Base-by-base conservation (phyloP, 2,888 invertebrate species). In the Aspidiotus rigidus region DNA sequence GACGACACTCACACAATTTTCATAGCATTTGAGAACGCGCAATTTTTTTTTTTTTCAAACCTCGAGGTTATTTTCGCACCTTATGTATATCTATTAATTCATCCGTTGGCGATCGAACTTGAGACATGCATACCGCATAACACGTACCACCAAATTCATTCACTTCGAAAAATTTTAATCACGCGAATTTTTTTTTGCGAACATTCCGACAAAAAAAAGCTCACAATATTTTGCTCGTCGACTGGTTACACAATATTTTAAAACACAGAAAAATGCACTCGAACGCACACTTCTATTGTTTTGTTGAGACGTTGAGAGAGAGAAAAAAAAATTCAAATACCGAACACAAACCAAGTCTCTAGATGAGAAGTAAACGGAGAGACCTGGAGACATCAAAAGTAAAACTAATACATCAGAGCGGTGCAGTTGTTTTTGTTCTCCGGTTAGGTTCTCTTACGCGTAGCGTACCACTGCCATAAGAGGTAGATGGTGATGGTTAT, bases 371-470 rank as follows among this genome's bases (percentile, higher is more conserved):
- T 63, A 63, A 54, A 63, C 63, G 63, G 54, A 63, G 28, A 28
- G 54, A 63, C 42, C 63, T 63, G 63, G 63, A 63, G 63, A 63
- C 63, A 63, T 63, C 63, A 63, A 63, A 63, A 63, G 63, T 63
- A 63, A 63, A 63, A 63, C 63, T 63, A 63, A 63, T 63, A 63
- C 63, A 54, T 63, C 63, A 63, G 63, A 63, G 49, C 49, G n/a
- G 49, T 28, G 28, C 28, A 28, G 28, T 28, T 28, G 28, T 49
- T 49, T n/a, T 49, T n/a, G n/a, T 49, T 49, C 49, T 49, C 28
- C 49, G 49, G 49, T 49, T 49, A 49, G 49, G 49, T 49, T 49
- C n/a, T 49, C 49, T 49, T n/a, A 13, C 49, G 10, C n/a, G 49
- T 49, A 49, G 49, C 11, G 11, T 49, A n/a, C 49, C 49, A 49